Conservation (phyloP, 2,797 vertebrate genomes). For the Manis javanica region DNA sequence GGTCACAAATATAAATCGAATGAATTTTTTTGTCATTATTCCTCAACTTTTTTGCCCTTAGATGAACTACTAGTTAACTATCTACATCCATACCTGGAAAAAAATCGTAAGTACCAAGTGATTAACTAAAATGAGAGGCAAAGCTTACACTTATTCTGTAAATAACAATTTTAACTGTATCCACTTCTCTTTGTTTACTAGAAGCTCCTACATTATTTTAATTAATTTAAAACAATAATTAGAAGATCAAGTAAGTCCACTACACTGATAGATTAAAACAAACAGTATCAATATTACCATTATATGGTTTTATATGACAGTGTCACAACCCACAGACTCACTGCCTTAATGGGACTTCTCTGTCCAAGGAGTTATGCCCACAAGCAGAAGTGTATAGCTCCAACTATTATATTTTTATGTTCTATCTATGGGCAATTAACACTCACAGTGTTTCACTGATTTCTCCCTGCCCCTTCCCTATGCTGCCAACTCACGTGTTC, state of each 20-base stretch:
- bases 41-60: background rate
- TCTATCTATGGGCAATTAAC: background rate
- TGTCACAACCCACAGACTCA: background rate
- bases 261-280: background rate
- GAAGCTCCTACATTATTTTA: background rate
- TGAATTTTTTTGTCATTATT: background rate
- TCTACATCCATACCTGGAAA: background rate
- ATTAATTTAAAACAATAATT: background rate
- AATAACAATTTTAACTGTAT: background rate
- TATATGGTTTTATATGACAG: background rate
- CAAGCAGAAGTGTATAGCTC: background rate
- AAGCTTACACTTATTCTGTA: background rate
- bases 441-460: background rate
- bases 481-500: background rate
- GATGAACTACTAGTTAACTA: background rate
- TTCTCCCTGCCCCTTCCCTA: background rate
- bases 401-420: background rate
- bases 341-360: background rate
- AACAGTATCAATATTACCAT: background rate
- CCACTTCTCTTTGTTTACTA: background rate
- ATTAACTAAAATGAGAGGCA: background rate
- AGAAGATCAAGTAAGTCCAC: conserved; percentile 42
- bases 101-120: background rate
- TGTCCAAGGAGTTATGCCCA: background rate
- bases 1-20: conserved; percentile 5